A percentile compares a stretch with the other conserved stretches of the same genome.
These are phyloP conservation scores for Steatocranus sp. DNA, from an alignment of 2,797 vertebrate genomes.

Conservation along the genomic window DNA sequence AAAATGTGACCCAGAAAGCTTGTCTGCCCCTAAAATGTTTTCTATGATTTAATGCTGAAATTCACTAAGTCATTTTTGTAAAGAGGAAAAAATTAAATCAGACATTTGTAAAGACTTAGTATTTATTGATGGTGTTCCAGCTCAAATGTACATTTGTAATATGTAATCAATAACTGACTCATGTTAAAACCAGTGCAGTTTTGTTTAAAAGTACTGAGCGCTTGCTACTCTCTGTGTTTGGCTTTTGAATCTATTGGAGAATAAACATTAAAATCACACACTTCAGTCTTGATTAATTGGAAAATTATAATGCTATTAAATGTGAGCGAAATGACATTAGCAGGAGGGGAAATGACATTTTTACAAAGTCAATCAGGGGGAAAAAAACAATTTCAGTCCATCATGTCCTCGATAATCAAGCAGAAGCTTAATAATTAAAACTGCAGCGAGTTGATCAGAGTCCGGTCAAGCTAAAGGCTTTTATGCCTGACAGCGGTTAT, in stretches of 20 bases:
- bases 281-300: not conserved
- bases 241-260: not conserved
- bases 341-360: not conserved
- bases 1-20: not conserved
- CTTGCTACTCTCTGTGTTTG: not conserved
- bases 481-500: constrained; percentile 25
- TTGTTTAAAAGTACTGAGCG: not conserved
- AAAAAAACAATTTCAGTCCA: not conserved
- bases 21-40: not conserved
- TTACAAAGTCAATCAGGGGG: not conserved
- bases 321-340: not conserved
- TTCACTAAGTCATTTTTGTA: not conserved
- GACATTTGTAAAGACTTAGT: not conserved
- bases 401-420: not conserved
- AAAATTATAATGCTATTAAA: not conserved
- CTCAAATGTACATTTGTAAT: not conserved
- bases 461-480: not conserved
- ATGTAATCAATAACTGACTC: not conserved
- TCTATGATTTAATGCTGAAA: not conserved
- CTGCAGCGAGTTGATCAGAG: not conserved
- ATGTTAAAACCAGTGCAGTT: not conserved
- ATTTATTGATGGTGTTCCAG: not conserved
- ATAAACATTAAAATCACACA: not conserved
- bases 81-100: not conserved
- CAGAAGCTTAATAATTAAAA: not conserved